These are phyloP conservation scores for Limnephilus lunatus DNA, from an alignment of 2,888 invertebrate genomes.

Conservation along the genomic window DNA sequence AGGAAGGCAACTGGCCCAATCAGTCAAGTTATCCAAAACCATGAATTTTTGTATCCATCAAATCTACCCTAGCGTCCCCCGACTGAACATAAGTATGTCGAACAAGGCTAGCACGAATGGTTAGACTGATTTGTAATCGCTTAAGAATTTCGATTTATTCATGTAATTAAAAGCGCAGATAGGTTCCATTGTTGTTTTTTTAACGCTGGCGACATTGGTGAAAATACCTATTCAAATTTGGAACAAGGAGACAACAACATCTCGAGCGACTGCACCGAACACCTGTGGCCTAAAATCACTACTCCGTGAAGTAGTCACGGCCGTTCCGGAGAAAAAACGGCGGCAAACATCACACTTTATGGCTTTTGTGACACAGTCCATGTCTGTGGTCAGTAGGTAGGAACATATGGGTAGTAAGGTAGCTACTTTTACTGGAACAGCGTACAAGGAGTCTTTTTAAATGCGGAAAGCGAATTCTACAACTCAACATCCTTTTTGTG, in stretches of 20 bases:
- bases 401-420: too few species aligned
- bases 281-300: slow-evolving; percentile 51
- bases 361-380: slow-evolving; percentile 30
- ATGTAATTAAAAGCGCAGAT: neutral
- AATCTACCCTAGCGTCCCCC: too few species aligned
- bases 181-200: slow-evolving; percentile 5
- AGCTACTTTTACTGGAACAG: neutral
- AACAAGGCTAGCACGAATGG: too few species aligned
- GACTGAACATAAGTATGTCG: too few species aligned
- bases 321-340: slow-evolving; percentile 35
- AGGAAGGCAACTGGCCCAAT: too few species aligned
- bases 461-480: neutral
- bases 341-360: slow-evolving; percentile 18
- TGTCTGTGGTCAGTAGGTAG: neutral
- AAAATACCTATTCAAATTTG: slow-evolving; percentile 32
- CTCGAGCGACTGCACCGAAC: slow-evolving; percentile 21
- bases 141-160: neutral
- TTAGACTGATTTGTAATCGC: neutral
- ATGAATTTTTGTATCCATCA: too few species aligned
- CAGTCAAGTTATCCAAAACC: too few species aligned
- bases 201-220: slow-evolving; percentile 21
- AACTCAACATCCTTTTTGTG: neutral
- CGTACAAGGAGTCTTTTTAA: neutral
- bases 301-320: slow-evolving; percentile 54
- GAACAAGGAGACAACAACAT: slow-evolving; percentile 44